Evolutionary conservation across 2,888 invertebrate species (phyloP), one percentile per base, ranked within the genome.

Genomic region (Taphrorychus bicolor): DNA sequence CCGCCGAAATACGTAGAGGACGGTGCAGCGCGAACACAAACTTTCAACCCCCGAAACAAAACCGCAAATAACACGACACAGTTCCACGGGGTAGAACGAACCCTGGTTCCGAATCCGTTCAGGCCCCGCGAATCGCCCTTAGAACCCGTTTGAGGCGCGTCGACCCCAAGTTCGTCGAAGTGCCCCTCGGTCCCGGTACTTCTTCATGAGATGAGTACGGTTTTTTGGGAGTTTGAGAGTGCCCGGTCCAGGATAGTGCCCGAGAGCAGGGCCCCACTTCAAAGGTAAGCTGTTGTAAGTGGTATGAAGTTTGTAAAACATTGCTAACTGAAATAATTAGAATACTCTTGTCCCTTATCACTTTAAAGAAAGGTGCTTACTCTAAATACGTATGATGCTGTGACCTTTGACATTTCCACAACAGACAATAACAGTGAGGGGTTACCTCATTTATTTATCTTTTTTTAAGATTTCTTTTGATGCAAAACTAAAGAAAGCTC

Each of bases 251-350:
- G 42, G 24, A 32, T n/a, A 21, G 24, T 24, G 61, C 64, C 69
- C 69, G 64, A 54, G 42, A 51, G 48, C 32, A 63, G 69, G 64
- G 63, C 68, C 68, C 69, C 64, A 51, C 51, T 69, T 69, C 60
- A 48, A 51, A 69, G 69, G 69, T 69, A 67, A 59, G 65, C 14
- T 18, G 45, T 45, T 48, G 1, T n/a, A n/a, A n/a, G n/a, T n/a
- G n/a, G n/a, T n/a, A n/a, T n/a, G n/a, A n/a, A n/a, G n/a, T n/a
- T n/a, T n/a, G n/a, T n/a, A n/a, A n/a, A n/a, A n/a, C n/a, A n/a
- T n/a, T n/a, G n/a, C n/a, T n/a, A n/a, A n/a, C n/a, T n/a, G n/a
- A n/a, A n/a, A n/a, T n/a, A n/a, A n/a, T 18, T 16, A 16, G 48
- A 16, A 14, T 14, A 17, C 48, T 48, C 18, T 18, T 18, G 48